phyloP scores from a whole-genome alignment of 2,797 vertebrate genomes.

The Erethizon dorsatum region DNA sequence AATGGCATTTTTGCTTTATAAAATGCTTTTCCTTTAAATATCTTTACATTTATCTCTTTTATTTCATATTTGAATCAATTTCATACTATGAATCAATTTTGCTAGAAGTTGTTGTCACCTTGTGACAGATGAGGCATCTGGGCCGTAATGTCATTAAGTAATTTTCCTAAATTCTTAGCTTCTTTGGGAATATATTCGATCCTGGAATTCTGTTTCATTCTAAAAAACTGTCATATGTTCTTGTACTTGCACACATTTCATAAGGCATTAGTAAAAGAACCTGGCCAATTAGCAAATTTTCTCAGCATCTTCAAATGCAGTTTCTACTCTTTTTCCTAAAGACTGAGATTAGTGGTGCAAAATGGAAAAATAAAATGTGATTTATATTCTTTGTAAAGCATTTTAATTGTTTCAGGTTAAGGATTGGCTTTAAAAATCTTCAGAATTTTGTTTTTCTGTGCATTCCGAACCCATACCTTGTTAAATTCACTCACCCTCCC shows the following conservation, averaged over 20 bases:
- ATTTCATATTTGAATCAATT: no score
- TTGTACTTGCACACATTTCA: neutral
- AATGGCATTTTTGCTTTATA: constrained; percentile 36
- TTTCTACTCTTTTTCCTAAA: constrained; percentile 50
- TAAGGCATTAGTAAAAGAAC: neutral
- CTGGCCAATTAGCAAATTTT: neutral
- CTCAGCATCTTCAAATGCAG: constrained; percentile 61
- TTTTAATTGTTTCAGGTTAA: constrained; percentile 38
- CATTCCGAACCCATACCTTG: neutral
- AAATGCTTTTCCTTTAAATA: constrained; percentile 56
- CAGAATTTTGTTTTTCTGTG: constrained; percentile 46
- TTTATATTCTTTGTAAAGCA: constrained; percentile 57
- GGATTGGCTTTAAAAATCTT: constrained; percentile 35
- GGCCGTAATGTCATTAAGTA: neutral
- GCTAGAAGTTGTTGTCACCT: constrained; percentile 55
- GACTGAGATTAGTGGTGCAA: constrained; percentile 31
- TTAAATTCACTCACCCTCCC: constrained; percentile 29
- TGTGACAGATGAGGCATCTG: constrained; percentile 46
- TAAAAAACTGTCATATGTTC: neutral
- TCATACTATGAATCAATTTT: neutral
- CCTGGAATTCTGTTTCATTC: constrained; percentile 15
- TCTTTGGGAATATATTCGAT: neutral
- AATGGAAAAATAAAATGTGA: constrained; percentile 18
- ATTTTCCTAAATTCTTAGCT: constrained; percentile 14
- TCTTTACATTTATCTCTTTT: constrained; percentile 52